Percentiles rank a stretch among this genome's conserved stretches.
Evolutionary conservation across 2,888 invertebrate genomes (phyloP).

Genomic region (Harpalus rufipes): DNA sequence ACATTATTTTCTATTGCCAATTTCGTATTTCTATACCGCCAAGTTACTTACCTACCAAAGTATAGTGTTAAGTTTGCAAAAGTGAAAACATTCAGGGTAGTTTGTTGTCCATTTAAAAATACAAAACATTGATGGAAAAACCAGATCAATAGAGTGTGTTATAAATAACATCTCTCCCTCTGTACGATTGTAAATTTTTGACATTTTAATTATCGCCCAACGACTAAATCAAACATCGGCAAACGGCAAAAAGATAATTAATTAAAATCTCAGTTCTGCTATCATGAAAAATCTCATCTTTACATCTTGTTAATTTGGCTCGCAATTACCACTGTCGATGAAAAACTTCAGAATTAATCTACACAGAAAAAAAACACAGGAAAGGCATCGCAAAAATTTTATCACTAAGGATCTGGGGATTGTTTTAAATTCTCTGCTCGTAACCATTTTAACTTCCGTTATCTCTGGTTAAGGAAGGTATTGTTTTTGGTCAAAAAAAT

Average conservation of each 20-base stretch:
- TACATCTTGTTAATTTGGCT: constrained; percentile 2
- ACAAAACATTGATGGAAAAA: not conserved
- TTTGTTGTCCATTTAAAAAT: not conserved
- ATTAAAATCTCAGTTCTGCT: constrained; percentile 2
- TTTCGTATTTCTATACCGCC: no score
- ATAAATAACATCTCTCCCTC: not conserved
- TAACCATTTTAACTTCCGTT: no score
- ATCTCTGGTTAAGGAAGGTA: no score
- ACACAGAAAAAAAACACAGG: not conserved
- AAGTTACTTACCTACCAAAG: no score
- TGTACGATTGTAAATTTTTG: not conserved
- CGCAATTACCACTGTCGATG: not conserved
- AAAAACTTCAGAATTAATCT: not conserved
- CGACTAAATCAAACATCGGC: constrained; percentile 1
- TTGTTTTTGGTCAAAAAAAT: no score
- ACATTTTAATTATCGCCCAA: not conserved
- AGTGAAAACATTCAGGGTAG: no score
- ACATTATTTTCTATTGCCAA: no score
- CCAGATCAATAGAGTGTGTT: not conserved
- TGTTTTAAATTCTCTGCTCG: no score
- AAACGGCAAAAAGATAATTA: constrained; percentile 1
- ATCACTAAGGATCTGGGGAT: no score
- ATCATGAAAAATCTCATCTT: not conserved
- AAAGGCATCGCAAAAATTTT: not conserved
- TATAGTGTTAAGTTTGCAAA: no score